Conservation (phyloP, 2,888 invertebrate species). For the Yponomeuta sedellus region DNA sequence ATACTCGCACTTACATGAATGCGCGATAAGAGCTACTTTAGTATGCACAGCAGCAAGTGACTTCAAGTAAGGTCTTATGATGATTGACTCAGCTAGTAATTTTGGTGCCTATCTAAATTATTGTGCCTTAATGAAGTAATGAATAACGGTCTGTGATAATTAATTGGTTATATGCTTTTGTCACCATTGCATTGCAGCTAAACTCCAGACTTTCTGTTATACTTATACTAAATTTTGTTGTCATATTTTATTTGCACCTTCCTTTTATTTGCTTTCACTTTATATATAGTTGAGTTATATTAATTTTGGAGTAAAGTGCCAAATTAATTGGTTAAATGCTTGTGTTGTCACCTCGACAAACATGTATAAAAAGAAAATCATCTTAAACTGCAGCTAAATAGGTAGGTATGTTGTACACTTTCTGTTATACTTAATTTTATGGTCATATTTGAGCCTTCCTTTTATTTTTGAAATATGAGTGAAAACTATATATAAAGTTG, state of each 20-base stretch:
- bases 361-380: background rate
- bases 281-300: too few species aligned
- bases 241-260: too few species aligned
- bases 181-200: too few species aligned
- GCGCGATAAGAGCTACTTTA: background rate
- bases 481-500: background rate
- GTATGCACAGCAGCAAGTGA: background rate
- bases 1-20: too few species aligned
- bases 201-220: too few species aligned
- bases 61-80: background rate
- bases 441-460: too few species aligned
- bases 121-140: constrained; percentile 49
- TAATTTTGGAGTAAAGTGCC: too few species aligned
- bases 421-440: background rate
- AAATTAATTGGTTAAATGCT: constrained; percentile 24
- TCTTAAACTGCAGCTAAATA: background rate
- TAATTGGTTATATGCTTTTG: constrained; percentile 19
- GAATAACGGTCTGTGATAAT: constrained; percentile 43
- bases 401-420: background rate
- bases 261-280: too few species aligned
- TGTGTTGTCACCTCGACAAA: background rate
- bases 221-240: too few species aligned
- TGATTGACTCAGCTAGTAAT: background rate
- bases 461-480: background rate
- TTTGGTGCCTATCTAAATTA: constrained; percentile 20